These are phyloP conservation scores for Guaruba guarouba DNA, from an alignment of 2,113 vertebrate genomes.

Conservation along the genomic window DNA sequence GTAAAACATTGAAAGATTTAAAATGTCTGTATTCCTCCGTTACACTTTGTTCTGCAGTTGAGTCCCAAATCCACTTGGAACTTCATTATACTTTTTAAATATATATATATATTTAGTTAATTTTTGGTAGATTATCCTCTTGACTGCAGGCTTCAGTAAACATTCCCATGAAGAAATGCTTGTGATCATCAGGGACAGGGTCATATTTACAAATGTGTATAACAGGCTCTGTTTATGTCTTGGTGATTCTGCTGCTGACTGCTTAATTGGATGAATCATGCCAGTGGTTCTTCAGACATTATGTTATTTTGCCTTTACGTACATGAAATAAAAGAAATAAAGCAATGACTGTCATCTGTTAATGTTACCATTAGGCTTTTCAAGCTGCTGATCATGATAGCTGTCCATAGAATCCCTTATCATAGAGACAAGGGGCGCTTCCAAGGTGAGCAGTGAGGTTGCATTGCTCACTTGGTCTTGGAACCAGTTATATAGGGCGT, in stretches of 20 bases:
- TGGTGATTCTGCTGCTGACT: not conserved
- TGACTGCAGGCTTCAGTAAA: not conserved
- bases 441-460: accelerated
- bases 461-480: not conserved
- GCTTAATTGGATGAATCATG: not conserved
- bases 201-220: not conserved
- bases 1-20: not conserved
- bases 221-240: not conserved
- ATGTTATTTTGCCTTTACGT: not conserved
- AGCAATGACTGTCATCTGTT: not conserved
- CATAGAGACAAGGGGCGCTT: not conserved
- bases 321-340: conserved; percentile 1
- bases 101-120: not conserved
- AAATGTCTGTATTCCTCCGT: not conserved
- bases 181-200: not conserved
- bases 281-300: not conserved
- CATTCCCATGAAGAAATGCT: not conserved
- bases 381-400: not conserved
- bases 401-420: accelerated
- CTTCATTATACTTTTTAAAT: not conserved
- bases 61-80: not conserved
- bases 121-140: not conserved
- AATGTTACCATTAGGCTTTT: not conserved
- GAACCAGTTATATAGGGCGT: not conserved
- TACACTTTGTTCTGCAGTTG: not conserved